Percentiles rank a stretch among this genome's conserved stretches.
Conservation (phyloP, 2,113 vertebrate genomes). For the Antigone vipio region DNA sequence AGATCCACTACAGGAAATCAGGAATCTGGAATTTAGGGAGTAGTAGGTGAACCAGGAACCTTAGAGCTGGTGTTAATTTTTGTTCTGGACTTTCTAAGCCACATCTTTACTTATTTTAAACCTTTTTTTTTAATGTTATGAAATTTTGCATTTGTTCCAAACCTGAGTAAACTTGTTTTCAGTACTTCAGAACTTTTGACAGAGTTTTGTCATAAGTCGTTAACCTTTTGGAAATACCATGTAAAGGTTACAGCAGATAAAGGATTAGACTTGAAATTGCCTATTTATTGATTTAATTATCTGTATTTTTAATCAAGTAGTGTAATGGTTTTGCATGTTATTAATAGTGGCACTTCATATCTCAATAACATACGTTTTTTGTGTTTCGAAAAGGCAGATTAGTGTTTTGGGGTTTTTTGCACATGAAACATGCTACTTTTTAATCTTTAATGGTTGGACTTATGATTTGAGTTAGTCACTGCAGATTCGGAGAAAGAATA, state of each 20-base stretch:
- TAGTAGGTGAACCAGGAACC: not conserved
- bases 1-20: not conserved
- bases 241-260: not conserved
- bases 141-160: not conserved
- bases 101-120: not conserved
- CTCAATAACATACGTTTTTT: not conserved
- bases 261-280: not conserved
- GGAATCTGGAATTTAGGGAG: not conserved
- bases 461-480: not conserved
- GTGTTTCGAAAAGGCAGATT: not conserved
- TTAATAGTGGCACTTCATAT: not conserved
- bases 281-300: not conserved
- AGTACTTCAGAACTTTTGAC: not conserved
- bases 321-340: not conserved
- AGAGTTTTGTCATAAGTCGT: not conserved
- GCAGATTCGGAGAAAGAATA: not conserved
- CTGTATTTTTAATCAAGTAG: not conserved
- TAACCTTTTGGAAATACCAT: not conserved
- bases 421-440: not conserved
- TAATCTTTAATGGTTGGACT: not conserved
- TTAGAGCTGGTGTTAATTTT: not conserved
- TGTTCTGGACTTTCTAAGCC: not conserved
- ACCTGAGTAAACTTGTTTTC: not conserved
- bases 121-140: rapidly evolving
- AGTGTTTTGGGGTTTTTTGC: not conserved